Percentiles rank a stretch among this genome's conserved stretches.
These are phyloP conservation scores for Lagenorhynchus albirostris DNA, from an alignment of 2,113 vertebrate species.

Conservation along the genomic window DNA sequence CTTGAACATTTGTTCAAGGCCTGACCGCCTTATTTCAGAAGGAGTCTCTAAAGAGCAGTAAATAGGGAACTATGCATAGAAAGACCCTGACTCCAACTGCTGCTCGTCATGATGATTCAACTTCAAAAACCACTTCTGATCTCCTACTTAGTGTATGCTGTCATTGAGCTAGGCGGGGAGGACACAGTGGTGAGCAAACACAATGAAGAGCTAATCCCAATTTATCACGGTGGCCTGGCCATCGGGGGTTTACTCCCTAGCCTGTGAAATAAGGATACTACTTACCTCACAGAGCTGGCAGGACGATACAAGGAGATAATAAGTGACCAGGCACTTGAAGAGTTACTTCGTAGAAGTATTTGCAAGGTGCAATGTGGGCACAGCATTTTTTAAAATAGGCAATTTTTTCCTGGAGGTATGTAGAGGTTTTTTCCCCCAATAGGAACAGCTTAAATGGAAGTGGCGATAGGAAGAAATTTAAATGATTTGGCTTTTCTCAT, in stretches of 20 bases:
- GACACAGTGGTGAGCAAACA: neutral
- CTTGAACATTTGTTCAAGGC: neutral
- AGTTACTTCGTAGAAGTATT: neutral
- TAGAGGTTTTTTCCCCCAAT: neutral
- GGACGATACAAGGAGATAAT: neutral
- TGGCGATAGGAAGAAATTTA: neutral
- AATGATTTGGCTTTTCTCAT: neutral
- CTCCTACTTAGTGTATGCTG: neutral
- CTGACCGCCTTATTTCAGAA: neutral
- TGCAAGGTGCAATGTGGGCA: neutral
- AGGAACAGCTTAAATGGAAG: neutral
- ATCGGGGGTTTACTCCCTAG: neutral
- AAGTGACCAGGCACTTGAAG: neutral
- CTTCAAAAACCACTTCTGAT: neutral
- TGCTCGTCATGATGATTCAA: neutral
- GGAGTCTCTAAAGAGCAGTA: neutral
- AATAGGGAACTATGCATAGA: neutral
- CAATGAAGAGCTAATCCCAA: neutral
- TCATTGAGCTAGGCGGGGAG: neutral
- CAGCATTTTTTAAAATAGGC: neutral
- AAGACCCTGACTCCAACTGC: neutral
- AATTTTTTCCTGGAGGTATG: neutral
- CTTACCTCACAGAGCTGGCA: neutral
- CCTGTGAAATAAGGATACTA: neutral
- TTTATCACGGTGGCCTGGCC: neutral